Evolutionary conservation across 2,888 invertebrate species (phyloP).

Genomic region (Fissipunctia ypsillon): DNA sequence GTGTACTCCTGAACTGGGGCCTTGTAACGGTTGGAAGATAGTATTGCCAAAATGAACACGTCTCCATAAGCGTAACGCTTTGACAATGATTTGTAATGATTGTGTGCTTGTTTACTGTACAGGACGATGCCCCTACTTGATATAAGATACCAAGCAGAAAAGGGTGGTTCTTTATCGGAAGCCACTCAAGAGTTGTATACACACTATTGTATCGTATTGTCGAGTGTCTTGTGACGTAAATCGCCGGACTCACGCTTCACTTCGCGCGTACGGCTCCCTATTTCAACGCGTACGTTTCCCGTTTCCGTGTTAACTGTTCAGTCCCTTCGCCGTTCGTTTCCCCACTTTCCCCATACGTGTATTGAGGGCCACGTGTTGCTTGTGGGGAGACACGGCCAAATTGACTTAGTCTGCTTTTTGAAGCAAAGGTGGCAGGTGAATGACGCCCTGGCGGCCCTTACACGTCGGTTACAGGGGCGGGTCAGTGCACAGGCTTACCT

Average conservation of each 20-base stretch:
- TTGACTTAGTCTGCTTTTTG: constrained; percentile 48
- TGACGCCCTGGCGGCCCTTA: constrained; percentile 54
- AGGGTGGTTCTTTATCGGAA: constrained; percentile 9
- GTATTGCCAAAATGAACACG: not conserved
- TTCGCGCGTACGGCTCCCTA: constrained; percentile 26
- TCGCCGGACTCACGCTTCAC: constrained; percentile 43
- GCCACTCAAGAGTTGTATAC: constrained; percentile 12
- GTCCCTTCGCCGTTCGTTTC: constrained; percentile 46
- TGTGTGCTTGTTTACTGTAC: not conserved
- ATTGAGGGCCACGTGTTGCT: constrained; percentile 62
- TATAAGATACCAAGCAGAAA: constrained; percentile 1
- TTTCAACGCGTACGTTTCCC: constrained; percentile 57
- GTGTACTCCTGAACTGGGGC: not conserved
- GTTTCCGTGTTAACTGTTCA: constrained; percentile 56
- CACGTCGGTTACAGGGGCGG: constrained; percentile 29
- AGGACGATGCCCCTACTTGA: not conserved
- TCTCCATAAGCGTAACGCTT: not conserved
- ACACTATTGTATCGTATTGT: constrained; percentile 22
- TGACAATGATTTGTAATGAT: not conserved
- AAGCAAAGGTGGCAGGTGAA: constrained; percentile 57
- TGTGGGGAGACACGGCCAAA: constrained; percentile 49
- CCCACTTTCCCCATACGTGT: constrained; percentile 23
- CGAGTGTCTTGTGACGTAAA: constrained; percentile 39
- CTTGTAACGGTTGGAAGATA: not conserved
- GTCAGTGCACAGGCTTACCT: constrained; percentile 46